Evolutionary conservation across 2,113 vertebrate species (phyloP), one percentile per base, ranked within the genome.

Genomic region (Seriola dumerili): DNA sequence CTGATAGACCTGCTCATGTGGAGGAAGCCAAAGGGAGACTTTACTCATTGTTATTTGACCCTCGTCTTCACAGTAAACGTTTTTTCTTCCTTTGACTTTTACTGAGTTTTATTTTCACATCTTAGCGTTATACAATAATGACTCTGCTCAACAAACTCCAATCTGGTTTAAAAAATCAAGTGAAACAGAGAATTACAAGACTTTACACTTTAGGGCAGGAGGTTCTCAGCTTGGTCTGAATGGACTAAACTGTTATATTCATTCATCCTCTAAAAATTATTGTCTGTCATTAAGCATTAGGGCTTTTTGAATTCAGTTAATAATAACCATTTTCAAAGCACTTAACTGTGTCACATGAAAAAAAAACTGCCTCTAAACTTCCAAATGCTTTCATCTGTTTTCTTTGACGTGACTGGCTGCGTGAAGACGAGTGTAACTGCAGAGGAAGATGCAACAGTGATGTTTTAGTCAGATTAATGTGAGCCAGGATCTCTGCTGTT

Each of bases 381-480:
- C 17, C 40, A 63, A 32, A 38, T 16, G 21, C 61, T 52, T 86
- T 72, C 2, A 36, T 72, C 19, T 67, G 17, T 71, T 76, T 52
- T 57, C 44, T 63, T 61, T 61, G 42, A 64, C 70, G 61, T 70
- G 44, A 59, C 8, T 42, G 29, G 14, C 44, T 40, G 42, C 17
- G 21, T 54, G 32, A 62, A 54, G 52, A 73, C 40, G n/a, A 38
- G 44, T 83, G 77, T 77, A 61, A 80, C 50, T 29, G 16, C 13
- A 58, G 1, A 16, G 72, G 80, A 17, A 25, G 55, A 63, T 25
- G 1, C 42, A 75, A 72, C 29, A 59, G 71, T 9, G 4, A 63
- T 48, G 32, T 78, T 88, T 83, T 54, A 66, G 23, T 66, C 42
- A 83, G 32, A 86, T 82, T 76, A 81, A 78, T 69, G 19, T 62